phyloP scores from a whole-genome alignment of 2,888 invertebrate species.

The Drosophila suboccidentalis region DNA sequence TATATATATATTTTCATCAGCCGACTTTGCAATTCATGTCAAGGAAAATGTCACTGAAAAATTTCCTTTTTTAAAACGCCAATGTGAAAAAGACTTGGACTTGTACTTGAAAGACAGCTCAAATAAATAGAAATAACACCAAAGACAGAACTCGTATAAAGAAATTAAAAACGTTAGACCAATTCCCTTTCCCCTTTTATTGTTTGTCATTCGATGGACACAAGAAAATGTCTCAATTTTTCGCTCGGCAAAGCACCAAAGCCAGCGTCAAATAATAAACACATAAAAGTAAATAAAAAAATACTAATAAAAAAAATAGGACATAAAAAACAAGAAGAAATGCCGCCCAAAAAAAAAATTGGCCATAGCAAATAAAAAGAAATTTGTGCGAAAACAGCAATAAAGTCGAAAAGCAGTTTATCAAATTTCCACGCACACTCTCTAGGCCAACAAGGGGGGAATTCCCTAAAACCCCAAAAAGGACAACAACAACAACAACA shows the following conservation, averaged over 20 bases:
- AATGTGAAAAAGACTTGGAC: conserved; percentile 45
- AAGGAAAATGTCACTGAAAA: neutral
- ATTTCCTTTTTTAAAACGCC: conserved; percentile 12
- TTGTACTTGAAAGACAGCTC: conserved; percentile 31
- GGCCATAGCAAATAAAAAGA: conserved; percentile 64
- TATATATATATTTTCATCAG: neutral
- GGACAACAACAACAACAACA: conserved; percentile 12
- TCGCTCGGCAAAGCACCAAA: conserved; percentile 65
- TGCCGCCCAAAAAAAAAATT: conserved; percentile 51
- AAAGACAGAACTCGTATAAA: conserved; percentile 21
- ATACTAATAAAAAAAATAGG: conserved; percentile 59
- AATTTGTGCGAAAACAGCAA: conserved; percentile 74
- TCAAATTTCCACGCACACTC: conserved; percentile 72
- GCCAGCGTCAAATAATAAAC: conserved; percentile 74
- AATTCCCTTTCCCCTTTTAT: neutral
- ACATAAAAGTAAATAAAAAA: conserved; percentile 82
- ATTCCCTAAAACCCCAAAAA: conserved; percentile 8
- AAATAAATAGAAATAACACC: conserved; percentile 45
- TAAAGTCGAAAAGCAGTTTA: conserved; percentile 82
- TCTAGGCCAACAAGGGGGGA: conserved; percentile 1
- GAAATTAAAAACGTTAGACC: conserved; percentile 57
- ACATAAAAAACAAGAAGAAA: conserved; percentile 25
- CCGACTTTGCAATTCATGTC: neutral
- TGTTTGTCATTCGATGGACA: neutral
- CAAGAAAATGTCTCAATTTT: conserved; percentile 69